Base-by-base conservation (phyloP, 37 sponge, comb jelly and placozoan genomes). In the Spongia lamella region DNA sequence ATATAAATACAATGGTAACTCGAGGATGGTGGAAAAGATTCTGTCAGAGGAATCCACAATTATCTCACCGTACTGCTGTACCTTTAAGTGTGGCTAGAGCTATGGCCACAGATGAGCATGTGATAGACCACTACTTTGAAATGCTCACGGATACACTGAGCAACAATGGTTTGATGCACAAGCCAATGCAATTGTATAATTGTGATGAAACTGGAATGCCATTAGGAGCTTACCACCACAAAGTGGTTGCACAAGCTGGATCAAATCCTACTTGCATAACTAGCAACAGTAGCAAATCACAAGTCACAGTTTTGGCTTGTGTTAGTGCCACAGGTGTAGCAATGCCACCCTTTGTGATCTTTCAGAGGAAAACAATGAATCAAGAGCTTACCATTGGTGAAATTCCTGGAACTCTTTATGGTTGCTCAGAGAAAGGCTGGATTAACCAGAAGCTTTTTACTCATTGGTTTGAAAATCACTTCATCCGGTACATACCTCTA, bases 151-250 rank as follows among this genome's bases (percentile, higher is more conserved):
- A 38, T 7, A 59, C 53, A 34, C 29, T 83, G 33, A 16, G 53
- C 21, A 77, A 83, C 15, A 76, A 80, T 56, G 84, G 64, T 1
- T 62, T 83, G 1, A 9, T 47, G 1, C 50, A 83, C 63, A 60
- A 83, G 26, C 77, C 84, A 35, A 38, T 60, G 19, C 39, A n/a
- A 15, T 34, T 65, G 7, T 76, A 50, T 34, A 83, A 83, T 50
- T 60, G 53, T 38, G 76, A 83, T 40, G 68, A 83, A 34, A 68
- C 76, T 20, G 84, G 84, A 6, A 31, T 83, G 21, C 65, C 84
- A 35, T 63, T 66, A 2, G 49, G 76, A 29, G 70, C 56, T 3
- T 26, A 39, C 3, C 13, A 49, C 26, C 29, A 29, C 17, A 74
- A 75, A 50, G 63, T 62, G 1, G 52, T 83, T 6, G 61, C 50